Conservation (phyloP, 2,113 vertebrate species). For the Toxostoma redivivum region DNA sequence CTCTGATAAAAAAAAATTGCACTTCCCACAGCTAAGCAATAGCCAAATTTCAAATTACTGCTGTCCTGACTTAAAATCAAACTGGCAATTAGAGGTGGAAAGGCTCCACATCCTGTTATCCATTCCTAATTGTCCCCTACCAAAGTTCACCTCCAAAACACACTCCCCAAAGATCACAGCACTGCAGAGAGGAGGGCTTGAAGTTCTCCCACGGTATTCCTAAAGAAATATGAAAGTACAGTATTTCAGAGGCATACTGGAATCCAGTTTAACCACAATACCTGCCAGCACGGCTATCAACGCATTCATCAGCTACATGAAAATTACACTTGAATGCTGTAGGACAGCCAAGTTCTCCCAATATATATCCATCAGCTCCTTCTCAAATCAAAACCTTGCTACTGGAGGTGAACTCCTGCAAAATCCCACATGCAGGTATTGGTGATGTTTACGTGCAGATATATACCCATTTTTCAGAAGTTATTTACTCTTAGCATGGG, state of each 20-base stretch:
- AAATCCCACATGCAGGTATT: neutral
- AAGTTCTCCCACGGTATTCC: neutral
- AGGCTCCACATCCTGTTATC: neutral
- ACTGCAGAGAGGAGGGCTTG: neutral
- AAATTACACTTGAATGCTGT: neutral
- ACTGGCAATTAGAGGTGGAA: neutral
- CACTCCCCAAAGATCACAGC: neutral
- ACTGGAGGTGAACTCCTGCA: neutral
- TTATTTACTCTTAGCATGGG: neutral
- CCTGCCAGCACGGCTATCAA: neutral
- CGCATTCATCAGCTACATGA: neutral
- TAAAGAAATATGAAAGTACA: neutral
- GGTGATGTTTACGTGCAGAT: neutral
- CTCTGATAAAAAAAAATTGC: neutral
- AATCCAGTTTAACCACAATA: constrained; percentile 2
- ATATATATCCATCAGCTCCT: neutral
- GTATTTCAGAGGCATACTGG: neutral
- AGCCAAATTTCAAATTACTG: neutral
- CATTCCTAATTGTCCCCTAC: neutral
- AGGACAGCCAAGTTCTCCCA: neutral
- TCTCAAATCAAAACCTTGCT: neutral
- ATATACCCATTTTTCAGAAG: neutral
- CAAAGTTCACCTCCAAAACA: neutral
- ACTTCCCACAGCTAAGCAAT: neutral
- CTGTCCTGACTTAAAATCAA: neutral